These are phyloP conservation scores for Palaemon carinicauda DNA, from an alignment of 1,140 invertebrate species.

Conservation along the genomic window DNA sequence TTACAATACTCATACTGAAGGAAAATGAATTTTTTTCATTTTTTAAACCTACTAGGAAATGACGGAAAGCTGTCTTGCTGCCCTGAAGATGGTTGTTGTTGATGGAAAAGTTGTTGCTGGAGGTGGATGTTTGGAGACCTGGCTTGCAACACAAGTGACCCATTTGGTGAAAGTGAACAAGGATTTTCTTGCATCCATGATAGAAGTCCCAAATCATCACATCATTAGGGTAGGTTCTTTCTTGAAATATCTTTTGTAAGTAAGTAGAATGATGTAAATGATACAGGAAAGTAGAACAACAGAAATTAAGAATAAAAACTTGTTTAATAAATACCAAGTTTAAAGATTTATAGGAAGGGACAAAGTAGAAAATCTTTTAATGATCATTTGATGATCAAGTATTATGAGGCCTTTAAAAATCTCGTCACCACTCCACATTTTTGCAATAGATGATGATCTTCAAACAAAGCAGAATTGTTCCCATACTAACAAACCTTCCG, in stretches of 20 bases:
- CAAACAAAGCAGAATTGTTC: too few relatives aligned
- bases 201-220: conserved; percentile 7
- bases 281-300: too few relatives aligned
- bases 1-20: not conserved
- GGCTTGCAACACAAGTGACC: not conserved
- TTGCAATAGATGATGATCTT: too few relatives aligned
- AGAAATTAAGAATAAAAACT: too few relatives aligned
- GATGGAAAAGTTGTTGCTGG: conserved; percentile 43
- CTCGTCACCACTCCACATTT: too few relatives aligned
- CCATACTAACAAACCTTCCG: too few relatives aligned
- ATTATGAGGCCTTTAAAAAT: too few relatives aligned
- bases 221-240: not conserved
- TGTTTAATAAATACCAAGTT: too few relatives aligned
- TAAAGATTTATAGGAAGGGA: too few relatives aligned
- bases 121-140: conserved; percentile 42
- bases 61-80: conserved; percentile 39
- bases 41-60: conserved; percentile 22
- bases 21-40: not conserved
- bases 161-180: not conserved
- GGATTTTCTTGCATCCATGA: not conserved
- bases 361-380: too few relatives aligned
- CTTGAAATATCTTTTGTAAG: not conserved
- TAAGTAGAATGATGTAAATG: too few relatives aligned
- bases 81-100: conserved; percentile 38
- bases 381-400: too few relatives aligned